These are phyloP conservation scores for Nebria salina DNA, from an alignment of 2,888 invertebrate species.

Conservation along the genomic window DNA sequence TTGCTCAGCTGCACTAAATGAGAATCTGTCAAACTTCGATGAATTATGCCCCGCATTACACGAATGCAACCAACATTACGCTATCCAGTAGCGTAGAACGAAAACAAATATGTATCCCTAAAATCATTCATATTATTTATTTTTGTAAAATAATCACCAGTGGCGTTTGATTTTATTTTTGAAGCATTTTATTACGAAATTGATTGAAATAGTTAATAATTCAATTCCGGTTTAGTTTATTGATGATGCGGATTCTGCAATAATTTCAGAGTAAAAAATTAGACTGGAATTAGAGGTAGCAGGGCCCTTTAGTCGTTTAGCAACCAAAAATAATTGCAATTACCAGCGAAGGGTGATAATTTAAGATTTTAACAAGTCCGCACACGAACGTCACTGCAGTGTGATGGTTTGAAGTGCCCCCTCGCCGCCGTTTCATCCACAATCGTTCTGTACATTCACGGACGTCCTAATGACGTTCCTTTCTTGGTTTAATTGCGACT, in stretches of 20 bases:
- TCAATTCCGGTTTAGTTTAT: no score
- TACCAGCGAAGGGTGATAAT: background rate
- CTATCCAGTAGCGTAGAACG: background rate
- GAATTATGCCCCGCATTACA: conserved; percentile 6
- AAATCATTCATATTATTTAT: background rate
- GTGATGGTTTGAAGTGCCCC: conserved; percentile 3
- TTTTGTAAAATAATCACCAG: no score
- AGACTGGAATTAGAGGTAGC: background rate
- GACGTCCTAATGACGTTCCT: conserved; percentile 42
- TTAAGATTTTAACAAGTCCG: background rate
- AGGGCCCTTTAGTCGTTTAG: background rate
- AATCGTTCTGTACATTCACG: conserved; percentile 14
- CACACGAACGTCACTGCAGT: background rate
- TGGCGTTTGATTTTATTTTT: no score
- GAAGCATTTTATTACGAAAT: no score
- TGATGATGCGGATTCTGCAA: no score
- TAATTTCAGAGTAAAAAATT: no score
- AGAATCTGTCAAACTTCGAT: conserved; percentile 35
- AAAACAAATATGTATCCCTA: background rate
- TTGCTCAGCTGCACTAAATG: conserved; percentile 18
- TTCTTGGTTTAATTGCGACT: conserved; percentile 53
- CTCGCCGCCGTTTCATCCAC: background rate
- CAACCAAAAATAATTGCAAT: background rate
- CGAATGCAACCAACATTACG: background rate
- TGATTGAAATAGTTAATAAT: no score